These are phyloP conservation scores for Acleris laterana DNA, from an alignment of 2,888 invertebrate species.

Conservation along the genomic window DNA sequence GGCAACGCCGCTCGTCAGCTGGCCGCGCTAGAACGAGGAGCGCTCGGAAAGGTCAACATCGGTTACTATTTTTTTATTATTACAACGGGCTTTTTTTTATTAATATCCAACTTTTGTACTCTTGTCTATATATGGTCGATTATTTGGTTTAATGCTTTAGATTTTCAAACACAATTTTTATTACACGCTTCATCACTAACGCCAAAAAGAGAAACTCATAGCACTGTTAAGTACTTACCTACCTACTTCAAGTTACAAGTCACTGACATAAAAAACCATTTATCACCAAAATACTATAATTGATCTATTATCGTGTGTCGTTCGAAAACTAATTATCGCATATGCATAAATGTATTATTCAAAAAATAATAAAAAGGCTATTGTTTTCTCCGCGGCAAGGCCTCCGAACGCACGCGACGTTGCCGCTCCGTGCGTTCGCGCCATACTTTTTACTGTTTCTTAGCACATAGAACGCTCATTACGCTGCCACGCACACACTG, in stretches of 20 bases:
- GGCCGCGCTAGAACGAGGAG: slow-evolving; percentile 77
- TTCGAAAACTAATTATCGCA: slow-evolving; percentile 38
- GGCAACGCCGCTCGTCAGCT: slow-evolving; percentile 83
- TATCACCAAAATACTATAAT: slow-evolving; percentile 10
- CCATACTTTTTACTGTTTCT: slow-evolving; percentile 86
- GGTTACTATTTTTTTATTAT: slow-evolving; percentile 77
- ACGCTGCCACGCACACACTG: slow-evolving; percentile 60
- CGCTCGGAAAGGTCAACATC: slow-evolving; percentile 82
- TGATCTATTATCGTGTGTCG: slow-evolving; percentile 23
- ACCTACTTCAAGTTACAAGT: neutral
- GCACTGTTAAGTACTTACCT: no score
- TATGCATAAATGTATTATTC: slow-evolving; percentile 56
- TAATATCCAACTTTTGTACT: slow-evolving; percentile 55
- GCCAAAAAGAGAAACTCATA: slow-evolving; percentile 1
- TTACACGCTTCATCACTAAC: neutral
- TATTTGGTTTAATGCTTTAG: neutral
- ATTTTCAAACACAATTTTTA: no score
- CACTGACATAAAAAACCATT: slow-evolving; percentile 5
- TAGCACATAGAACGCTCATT: slow-evolving; percentile 83
- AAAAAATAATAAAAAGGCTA: slow-evolving; percentile 64
- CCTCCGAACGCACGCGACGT: slow-evolving; percentile 75
- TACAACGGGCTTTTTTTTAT: slow-evolving; percentile 63
- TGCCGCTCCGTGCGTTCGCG: slow-evolving; percentile 79
- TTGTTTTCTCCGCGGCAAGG: slow-evolving; percentile 79
- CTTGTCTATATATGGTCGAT: slow-evolving; percentile 24